These are phyloP conservation scores for Deilephila porcellus DNA, from an alignment of 2,888 invertebrate species.

Conservation along the genomic window DNA sequence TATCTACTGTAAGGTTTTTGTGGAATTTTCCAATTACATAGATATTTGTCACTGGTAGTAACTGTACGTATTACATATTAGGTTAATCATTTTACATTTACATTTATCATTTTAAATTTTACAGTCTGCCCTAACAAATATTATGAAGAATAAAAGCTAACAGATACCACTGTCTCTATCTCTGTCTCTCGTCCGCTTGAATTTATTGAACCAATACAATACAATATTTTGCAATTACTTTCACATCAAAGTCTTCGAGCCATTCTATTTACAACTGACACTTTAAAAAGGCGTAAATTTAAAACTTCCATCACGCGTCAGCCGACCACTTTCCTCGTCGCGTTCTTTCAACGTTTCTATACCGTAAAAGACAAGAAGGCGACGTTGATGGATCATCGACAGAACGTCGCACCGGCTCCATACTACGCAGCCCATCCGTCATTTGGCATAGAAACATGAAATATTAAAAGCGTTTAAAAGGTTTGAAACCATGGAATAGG, in stretches of 20 bases:
- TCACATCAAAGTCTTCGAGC: background rate
- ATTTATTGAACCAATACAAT: background rate
- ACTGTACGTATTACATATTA: too few species aligned
- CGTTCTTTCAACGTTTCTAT: conserved; percentile 42
- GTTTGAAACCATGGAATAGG: conserved; percentile 41
- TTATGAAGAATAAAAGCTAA: too few species aligned
- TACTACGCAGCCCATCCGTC: conserved; percentile 41
- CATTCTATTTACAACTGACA: background rate
- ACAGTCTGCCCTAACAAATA: too few species aligned
- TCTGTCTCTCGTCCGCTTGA: too few species aligned
- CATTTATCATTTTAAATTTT: too few species aligned
- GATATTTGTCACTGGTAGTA: too few species aligned
- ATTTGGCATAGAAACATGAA: conserved; percentile 58
- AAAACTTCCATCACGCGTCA: conserved; percentile 23
- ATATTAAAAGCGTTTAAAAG: conserved; percentile 48
- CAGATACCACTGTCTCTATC: too few species aligned
- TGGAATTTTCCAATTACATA: too few species aligned
- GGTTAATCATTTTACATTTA: too few species aligned
- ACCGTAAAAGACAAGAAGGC: conserved; percentile 51
- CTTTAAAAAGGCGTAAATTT: background rate
- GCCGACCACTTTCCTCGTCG: conserved; percentile 26
- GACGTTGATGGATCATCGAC: conserved; percentile 71
- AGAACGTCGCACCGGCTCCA: conserved; percentile 52
- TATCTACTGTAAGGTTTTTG: background rate
- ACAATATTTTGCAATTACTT: background rate